Evolutionary conservation across 1,140 invertebrate species (phyloP), one percentile per base, ranked within the genome.

Genomic region (Sesamia nonagrioides): DNA sequence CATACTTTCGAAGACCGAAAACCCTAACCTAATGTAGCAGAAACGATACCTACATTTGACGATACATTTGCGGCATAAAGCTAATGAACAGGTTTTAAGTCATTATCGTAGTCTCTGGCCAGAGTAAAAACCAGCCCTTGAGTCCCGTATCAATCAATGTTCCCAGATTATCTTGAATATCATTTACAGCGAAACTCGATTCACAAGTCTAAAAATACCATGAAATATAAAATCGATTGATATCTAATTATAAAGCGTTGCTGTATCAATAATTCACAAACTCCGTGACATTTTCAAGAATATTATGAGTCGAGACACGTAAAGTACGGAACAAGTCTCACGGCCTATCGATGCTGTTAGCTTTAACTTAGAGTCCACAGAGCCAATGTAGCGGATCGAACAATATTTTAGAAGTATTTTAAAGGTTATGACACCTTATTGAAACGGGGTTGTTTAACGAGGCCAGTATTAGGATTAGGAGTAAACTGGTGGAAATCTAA

Each of bases 301-400:
- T 17, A 73, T 73, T 56, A 56, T 73, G 17, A 73, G 17, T 73
- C 71, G 8, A 15, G 27, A 17, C 71, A 73, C 71, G 71, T 71
- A 71, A 73, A 73, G 33, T 42, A n/a, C 66, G 52, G 11, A 18
- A 21, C 21, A 37, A 52, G 52, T 73, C 35, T 73, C 71, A 73
- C 50, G 71, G 50, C 45, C 52, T 58, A 56, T 56, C 50, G 27
- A 35, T 69, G 7, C 33, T 56, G 71, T 73, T 73, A 73, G 68
- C 68, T 56, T 48, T 73, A 54, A 71, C n/a, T 18, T 58, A 21
- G 42, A 58, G 52, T 73, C 52, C 35, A 42, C 17, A 0, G 71
- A 73, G 71, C 2, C 42, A 58, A 73, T 73, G 37, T 15, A 27
- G 52, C 17, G 17, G n/a, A 73, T 21, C 35, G 33, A 9, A 73